A percentile compares a stretch with the other conserved stretches of the same genome.
These are phyloP conservation scores for Tethya wilhelma DNA, from an alignment of 37 sponge, comb jelly and placozoan genomes.

Conservation along the genomic window DNA sequence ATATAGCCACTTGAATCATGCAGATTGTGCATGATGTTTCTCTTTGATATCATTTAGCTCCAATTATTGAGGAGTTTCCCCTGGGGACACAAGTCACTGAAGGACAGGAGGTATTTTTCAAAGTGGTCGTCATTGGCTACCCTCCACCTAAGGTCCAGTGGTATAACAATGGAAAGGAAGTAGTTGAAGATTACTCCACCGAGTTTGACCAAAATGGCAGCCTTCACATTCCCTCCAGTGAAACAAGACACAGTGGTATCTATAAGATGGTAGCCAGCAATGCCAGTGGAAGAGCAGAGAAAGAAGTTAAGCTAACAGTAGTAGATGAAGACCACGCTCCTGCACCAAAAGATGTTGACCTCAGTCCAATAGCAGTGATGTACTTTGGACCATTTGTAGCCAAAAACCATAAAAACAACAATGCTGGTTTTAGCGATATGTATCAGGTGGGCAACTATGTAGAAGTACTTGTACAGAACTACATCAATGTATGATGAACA, in stretches of 20 bases:
- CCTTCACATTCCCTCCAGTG: constrained; percentile 25
- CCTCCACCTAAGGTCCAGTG: constrained; percentile 33
- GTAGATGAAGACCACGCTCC: constrained; percentile 5
- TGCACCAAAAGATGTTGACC: too few species aligned
- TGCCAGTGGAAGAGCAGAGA: constrained; percentile 10
- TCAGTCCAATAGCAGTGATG: too few species aligned
- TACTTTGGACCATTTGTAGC: too few species aligned
- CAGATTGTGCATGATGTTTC: too few species aligned
- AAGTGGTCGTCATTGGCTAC: constrained; percentile 28
- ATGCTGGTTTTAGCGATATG: too few species aligned
- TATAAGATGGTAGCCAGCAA: constrained; percentile 47
- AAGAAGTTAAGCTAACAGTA: constrained; percentile 20
- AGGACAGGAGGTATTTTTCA: constrained; percentile 32
- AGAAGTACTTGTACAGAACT: too few species aligned
- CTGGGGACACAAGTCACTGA: constrained; percentile 7
- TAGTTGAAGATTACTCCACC: constrained; percentile 26
- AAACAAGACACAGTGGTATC: constrained; percentile 30
- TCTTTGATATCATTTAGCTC: too few species aligned
- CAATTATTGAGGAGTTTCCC: constrained; percentile 42
- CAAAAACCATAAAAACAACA: too few species aligned
- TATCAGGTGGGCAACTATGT: too few species aligned
- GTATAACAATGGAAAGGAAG: constrained; percentile 37
- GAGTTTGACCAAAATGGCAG: constrained; percentile 26
- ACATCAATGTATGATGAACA: too few species aligned
- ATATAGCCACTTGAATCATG: too few species aligned